Evolutionary conservation across 2,113 vertebrate species (phyloP).

Genomic region (rat (Rattus norvegicus)): DNA sequence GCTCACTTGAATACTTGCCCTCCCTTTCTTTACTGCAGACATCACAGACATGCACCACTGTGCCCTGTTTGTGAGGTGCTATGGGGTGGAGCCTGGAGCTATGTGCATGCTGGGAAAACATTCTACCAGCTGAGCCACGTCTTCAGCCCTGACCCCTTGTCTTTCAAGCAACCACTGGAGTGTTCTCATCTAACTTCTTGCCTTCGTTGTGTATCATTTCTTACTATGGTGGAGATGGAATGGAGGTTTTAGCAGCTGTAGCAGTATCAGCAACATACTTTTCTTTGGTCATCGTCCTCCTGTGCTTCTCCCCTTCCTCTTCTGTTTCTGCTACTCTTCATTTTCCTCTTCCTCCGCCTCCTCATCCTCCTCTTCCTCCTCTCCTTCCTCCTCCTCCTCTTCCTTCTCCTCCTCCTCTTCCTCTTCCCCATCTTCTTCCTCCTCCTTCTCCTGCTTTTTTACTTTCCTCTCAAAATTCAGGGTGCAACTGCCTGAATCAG

Average conservation of each 20-base stretch:
- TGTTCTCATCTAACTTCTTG: neutral
- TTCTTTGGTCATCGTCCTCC: neutral
- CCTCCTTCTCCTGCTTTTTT: neutral
- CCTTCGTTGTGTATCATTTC: neutral
- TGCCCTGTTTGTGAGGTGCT: neutral
- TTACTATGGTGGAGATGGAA: neutral
- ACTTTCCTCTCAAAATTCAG: neutral
- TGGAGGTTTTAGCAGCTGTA: neutral
- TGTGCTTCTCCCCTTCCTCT: neutral
- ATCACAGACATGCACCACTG: neutral
- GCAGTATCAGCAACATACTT: too few species aligned
- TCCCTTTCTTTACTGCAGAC: neutral
- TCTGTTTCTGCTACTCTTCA: too few species aligned
- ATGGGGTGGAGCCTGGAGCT: neutral
- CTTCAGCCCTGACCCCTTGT: neutral
- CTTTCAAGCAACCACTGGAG: neutral
- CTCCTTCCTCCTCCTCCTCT: neutral
- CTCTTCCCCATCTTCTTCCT: accelerated
- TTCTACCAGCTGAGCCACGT: neutral
- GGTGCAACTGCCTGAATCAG: neutral
- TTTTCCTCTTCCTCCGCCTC: too few species aligned
- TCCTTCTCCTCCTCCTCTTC: neutral
- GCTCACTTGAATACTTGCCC: neutral
- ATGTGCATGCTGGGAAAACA: neutral
- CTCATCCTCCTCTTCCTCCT: neutral